Evolutionary conservation across 2,797 vertebrate genomes (phyloP).

Genomic region (Bradypodion pumilum): DNA sequence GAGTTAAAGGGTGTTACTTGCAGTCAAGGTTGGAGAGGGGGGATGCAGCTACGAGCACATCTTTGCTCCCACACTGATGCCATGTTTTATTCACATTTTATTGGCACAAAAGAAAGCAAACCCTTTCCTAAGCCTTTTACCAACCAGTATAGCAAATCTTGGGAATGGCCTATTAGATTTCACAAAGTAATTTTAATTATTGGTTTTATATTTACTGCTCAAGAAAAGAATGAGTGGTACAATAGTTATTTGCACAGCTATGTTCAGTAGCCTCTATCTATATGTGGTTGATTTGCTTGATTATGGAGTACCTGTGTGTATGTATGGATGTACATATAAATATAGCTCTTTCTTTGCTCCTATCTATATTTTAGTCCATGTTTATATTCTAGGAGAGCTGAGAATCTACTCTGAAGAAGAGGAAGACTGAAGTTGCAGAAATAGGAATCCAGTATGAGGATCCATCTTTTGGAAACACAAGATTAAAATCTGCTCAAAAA

Average conservation of each 20-base stretch:
- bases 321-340: background rate
- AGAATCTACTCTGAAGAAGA: background rate
- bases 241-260: too few species aligned
- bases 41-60: too few species aligned
- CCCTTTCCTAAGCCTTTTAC: background rate
- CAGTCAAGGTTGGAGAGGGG: too few species aligned
- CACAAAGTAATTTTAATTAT: background rate
- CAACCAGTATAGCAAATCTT: background rate
- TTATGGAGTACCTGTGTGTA: background rate
- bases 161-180: background rate
- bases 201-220: background rate
- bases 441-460: too few species aligned
- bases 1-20: too few species aligned
- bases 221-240: background rate
- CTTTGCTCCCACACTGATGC: background rate
- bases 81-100: background rate
- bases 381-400: background rate
- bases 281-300: background rate
- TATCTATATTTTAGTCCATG: background rate
- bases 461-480: background rate
- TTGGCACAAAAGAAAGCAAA: too few species aligned
- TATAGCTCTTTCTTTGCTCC: background rate
- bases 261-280: background rate
- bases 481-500: background rate
- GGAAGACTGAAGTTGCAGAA: background rate